phyloP scores from a whole-genome alignment of 2,888 invertebrate genomes.

The Eupithecia inturbata region DNA sequence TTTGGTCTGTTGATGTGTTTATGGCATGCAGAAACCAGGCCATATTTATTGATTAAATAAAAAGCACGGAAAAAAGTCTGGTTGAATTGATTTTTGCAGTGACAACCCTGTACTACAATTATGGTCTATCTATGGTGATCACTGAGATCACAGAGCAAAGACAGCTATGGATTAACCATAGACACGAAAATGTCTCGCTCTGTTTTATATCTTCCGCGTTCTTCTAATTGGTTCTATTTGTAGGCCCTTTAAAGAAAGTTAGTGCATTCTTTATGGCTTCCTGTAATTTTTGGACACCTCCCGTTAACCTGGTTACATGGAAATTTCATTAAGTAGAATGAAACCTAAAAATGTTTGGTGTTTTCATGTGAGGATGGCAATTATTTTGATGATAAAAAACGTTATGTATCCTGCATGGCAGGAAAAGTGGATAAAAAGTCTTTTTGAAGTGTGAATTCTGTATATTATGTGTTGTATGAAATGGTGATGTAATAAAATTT shows the following conservation, averaged over 20 bases:
- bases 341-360: conserved; percentile 15
- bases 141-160: neutral
- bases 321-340: conserved; percentile 18
- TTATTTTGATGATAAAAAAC: neutral
- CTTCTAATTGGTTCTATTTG: conserved; percentile 71
- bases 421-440: neutral
- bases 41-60: neutral
- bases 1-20: neutral
- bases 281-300: conserved; percentile 51
- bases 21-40: neutral
- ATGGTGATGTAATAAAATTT: neutral
- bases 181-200: conserved; percentile 50
- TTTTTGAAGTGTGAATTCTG: neutral
- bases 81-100: neutral
- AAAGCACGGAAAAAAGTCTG: neutral
- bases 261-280: conserved; percentile 59
- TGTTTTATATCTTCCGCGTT: conserved; percentile 77
- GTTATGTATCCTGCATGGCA: neutral
- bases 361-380: conserved; percentile 1
- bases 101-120: neutral
- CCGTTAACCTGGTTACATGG: conserved; percentile 46
- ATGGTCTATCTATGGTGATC: neutral
- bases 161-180: neutral
- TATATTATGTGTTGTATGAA: neutral
- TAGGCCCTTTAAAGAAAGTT: conserved; percentile 57